Evolutionary conservation across 2,797 vertebrate genomes (phyloP), one percentile per base, ranked within the genome.

Genomic region (Paramormyrops hopkinsi): DNA sequence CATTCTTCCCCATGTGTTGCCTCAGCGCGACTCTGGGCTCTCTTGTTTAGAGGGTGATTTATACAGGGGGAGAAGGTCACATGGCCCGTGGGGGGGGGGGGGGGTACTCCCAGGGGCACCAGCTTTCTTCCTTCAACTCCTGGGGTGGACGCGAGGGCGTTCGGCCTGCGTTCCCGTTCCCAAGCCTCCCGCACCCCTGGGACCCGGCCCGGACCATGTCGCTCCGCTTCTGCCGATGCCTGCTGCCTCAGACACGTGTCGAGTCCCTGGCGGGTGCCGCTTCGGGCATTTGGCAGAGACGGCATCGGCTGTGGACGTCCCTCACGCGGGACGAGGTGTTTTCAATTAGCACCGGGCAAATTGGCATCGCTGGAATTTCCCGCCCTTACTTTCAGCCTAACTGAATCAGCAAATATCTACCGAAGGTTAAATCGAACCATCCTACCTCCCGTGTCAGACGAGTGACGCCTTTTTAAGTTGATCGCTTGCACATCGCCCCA

Each of bases 151-250:
- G 93, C 92, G 93, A 94, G 95, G 95, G 93, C 91, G 89, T 86
- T 90, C 82, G 90, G 90, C 92, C 93, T 93, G 94, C 94, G 93
- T 94, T 95, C 93, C 94, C 95, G 96, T 97, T 97, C 96, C 96
- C 95, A 97, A 96, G 96, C 96, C 93, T 95, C 91, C 86, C 89
- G 92, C 12, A n/a, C 95, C 91, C 94, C 91, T 51, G 94, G 94
- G 95, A 94, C 90, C 82, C 89, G 89, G 88, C 89, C 92, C 4
- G 14, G 12, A 25, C 25, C 22, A n/a, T 2, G 14, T 53, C 4
- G 86, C 82, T 14, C 44, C 7, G 94, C 22, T 95, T 95, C 95
- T 96, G 94, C 94, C 95, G 93, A 94, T 95, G 95, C 95, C 95
- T 95, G 95, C 95, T 96, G 94, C 94, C 92, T 94, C 92, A 94